These are phyloP conservation scores for Apostichopus californicus DNA, from an alignment of 35 echinoderm and acorn worm genomes.

Conservation along the genomic window DNA sequence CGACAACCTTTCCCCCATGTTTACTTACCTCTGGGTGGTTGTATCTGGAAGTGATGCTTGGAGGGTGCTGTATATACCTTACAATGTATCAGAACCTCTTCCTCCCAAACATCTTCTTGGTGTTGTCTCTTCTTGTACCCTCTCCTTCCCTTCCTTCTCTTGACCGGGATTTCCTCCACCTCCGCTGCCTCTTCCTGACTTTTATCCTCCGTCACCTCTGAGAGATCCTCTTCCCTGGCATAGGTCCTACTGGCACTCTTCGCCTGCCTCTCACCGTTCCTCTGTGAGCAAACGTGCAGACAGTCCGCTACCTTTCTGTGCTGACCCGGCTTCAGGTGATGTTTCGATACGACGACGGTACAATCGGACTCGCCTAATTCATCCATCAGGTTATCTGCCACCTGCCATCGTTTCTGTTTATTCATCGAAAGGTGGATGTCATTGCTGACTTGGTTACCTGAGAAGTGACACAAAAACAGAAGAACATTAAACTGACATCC, in stretches of 20 bases:
- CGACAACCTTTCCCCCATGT: too few species aligned
- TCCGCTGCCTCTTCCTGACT: not conserved
- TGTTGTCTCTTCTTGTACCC: slow-evolving; percentile 3
- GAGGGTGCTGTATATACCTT: slow-evolving; percentile 26
- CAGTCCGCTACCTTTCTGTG: not conserved
- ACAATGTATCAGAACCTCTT: slow-evolving; percentile 25
- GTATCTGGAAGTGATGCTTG: slow-evolving; percentile 42
- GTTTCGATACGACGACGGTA: slow-evolving; percentile 20
- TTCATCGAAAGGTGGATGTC: slow-evolving; percentile 24
- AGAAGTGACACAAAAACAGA: not conserved
- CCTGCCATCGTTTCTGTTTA: slow-evolving; percentile 34
- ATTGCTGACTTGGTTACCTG: not conserved
- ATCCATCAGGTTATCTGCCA: not conserved
- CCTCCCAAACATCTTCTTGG: not conserved
- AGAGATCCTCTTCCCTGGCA: slow-evolving; percentile 12
- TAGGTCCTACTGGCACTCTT: slow-evolving; percentile 34
- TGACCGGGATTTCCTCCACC: not conserved
- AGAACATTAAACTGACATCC: too few species aligned
- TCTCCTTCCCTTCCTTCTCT: not conserved
- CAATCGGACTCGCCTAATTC: not conserved
- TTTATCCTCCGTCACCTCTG: not conserved
- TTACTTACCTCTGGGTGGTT: slow-evolving; percentile 17
- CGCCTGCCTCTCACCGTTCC: not conserved
- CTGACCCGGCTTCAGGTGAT: slow-evolving; percentile 28
- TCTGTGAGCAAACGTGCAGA: slow-evolving; percentile 16